phyloP scores from a whole-genome alignment of 2,888 invertebrate species.

The Nephrotoma guestfalica region DNA sequence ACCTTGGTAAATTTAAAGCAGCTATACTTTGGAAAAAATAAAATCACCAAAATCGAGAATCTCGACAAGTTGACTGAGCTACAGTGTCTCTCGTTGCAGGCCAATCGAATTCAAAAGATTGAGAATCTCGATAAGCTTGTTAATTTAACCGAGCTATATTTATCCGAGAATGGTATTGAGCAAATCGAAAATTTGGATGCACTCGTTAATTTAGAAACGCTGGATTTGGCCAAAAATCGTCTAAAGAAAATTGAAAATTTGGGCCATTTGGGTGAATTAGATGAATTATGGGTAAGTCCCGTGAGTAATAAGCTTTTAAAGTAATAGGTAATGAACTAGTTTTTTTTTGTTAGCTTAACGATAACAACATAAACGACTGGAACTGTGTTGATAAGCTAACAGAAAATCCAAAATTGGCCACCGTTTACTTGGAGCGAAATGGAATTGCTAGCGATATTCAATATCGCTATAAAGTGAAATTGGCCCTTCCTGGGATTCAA shows the following conservation, averaged over 20 bases:
- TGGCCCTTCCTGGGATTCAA: conserved; percentile 62
- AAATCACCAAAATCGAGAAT: conserved; percentile 76
- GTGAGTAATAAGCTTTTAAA: background rate
- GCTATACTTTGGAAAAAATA: conserved; percentile 88
- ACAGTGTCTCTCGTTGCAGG: conserved; percentile 74
- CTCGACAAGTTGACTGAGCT: conserved; percentile 56
- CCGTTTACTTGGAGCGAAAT: conserved; percentile 90
- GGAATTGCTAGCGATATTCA: conserved; percentile 71
- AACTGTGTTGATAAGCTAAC: conserved; percentile 59
- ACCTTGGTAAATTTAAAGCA: conserved; percentile 57
- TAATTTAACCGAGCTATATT: conserved; percentile 73
- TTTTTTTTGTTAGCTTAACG: conserved; percentile 57
- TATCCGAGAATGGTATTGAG: conserved; percentile 85
- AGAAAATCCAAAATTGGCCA: conserved; percentile 49
- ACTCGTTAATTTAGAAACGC: conserved; percentile 58
- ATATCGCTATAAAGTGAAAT: conserved; percentile 81
- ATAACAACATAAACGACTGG: conserved; percentile 81
- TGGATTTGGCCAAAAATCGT: conserved; percentile 83
- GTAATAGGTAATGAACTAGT: background rate
- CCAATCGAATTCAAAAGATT: conserved; percentile 75
- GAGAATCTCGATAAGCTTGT: conserved; percentile 65
- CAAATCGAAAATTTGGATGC: conserved; percentile 59
- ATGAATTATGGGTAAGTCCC: conserved; percentile 79
- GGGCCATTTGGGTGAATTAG: conserved; percentile 55
- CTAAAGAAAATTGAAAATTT: conserved; percentile 68